These are phyloP conservation scores for Drosophila trapezifrons DNA, from an alignment of 1,140 invertebrate genomes.

Conservation along the genomic window DNA sequence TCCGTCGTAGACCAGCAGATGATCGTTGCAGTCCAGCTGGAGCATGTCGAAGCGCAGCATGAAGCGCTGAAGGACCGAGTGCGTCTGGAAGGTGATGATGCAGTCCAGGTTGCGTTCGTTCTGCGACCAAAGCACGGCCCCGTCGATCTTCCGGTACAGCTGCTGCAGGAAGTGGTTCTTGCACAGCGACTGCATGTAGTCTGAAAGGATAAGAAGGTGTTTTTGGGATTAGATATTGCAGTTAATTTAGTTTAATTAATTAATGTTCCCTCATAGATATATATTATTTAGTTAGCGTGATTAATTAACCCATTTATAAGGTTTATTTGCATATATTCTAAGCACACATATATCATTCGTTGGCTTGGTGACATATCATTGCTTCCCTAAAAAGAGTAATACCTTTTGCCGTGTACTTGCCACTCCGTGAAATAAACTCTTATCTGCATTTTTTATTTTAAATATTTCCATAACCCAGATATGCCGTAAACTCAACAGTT, in stretches of 20 bases:
- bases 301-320: no score
- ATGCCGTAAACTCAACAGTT: slow-evolving; percentile 8
- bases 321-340: neutral
- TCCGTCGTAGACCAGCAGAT: slow-evolving; percentile 96
- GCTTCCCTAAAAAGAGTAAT: neutral
- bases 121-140: slow-evolving; percentile 93
- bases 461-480: slow-evolving; percentile 34
- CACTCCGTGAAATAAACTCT: neutral
- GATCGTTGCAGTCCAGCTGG: slow-evolving; percentile 95
- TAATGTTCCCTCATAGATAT: no score
- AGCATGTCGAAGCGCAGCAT: slow-evolving; percentile 94
- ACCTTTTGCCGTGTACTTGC: slow-evolving; percentile 1
- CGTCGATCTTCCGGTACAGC: slow-evolving; percentile 94
- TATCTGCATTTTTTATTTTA: slow-evolving; percentile 3
- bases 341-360: slow-evolving; percentile 31
- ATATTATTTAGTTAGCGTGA: no score
- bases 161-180: slow-evolving; percentile 94
- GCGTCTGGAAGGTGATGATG: slow-evolving; percentile 96
- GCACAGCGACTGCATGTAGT: slow-evolving; percentile 93
- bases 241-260: neutral
- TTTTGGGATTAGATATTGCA: no score
- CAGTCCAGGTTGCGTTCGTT: slow-evolving; percentile 95
- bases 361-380: no score
- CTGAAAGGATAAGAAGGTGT: slow-evolving; percentile 87
- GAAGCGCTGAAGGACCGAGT: slow-evolving; percentile 95